phyloP scores from a whole-genome alignment of 2,797 vertebrate genomes.

The Oceanodroma leucorhoa region DNA sequence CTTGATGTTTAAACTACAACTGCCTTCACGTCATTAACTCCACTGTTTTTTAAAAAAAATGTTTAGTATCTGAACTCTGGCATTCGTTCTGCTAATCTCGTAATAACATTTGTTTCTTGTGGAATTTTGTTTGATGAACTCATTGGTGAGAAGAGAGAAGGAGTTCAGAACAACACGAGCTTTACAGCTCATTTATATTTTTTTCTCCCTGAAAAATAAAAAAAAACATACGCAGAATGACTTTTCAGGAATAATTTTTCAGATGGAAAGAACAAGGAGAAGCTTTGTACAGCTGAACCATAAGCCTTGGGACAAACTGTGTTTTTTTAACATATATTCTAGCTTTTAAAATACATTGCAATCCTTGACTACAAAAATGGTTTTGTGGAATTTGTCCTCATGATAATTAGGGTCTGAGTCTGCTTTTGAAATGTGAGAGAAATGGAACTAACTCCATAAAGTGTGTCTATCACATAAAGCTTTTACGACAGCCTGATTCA shows the following conservation, averaged over 20 bases:
- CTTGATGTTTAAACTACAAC: conserved; percentile 62
- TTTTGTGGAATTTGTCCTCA: conserved; percentile 32
- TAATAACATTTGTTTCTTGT: conserved; percentile 44
- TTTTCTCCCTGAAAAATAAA: conserved; percentile 3
- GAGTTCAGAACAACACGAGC: conserved; percentile 16
- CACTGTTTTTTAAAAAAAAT: neutral
- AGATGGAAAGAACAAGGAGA: neutral
- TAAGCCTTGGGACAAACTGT: conserved; percentile 3
- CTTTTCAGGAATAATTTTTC: conserved; percentile 62
- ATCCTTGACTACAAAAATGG: conserved; percentile 11
- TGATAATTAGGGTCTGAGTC: conserved; percentile 29
- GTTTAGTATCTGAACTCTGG: conserved; percentile 34
- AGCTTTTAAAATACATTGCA: conserved; percentile 16
- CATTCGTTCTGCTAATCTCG: conserved; percentile 41
- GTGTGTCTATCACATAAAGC: conserved; percentile 40
- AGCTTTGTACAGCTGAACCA: neutral
- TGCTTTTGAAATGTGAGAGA: conserved; percentile 44
- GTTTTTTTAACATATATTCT: conserved; percentile 29
- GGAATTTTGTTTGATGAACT: conserved; percentile 41
- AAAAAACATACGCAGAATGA: neutral
- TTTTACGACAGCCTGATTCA: conserved; percentile 46
- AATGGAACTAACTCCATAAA: conserved; percentile 43
- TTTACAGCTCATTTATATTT: conserved; percentile 39
- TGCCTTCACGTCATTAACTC: conserved; percentile 39
- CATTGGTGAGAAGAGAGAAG: neutral